Evolutionary conservation across 2,888 invertebrate species (phyloP), one percentile per base, ranked within the genome.

Genomic region (Macaria notata): DNA sequence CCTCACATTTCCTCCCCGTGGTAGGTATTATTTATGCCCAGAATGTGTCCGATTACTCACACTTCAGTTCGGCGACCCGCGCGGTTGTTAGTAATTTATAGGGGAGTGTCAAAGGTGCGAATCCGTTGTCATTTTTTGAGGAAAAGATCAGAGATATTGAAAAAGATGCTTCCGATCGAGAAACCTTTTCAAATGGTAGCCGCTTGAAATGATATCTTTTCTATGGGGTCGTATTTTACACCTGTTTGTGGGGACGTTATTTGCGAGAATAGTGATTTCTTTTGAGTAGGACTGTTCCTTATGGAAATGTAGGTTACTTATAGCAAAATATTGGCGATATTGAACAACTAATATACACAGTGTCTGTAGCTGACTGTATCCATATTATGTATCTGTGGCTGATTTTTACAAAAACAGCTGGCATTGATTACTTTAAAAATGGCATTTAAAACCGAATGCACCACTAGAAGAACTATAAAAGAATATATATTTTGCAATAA

Each of bases 1-100:
- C 72, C 70, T 68, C 68, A 70, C 72, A 74, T 72, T 72, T 73
- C 64, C 67, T 68, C 62, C 65, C 66, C 68, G 68, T 60, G 57
- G 50, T 50, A 19, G 49, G 65, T 56, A 69, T 73, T 75, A 76
- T 77, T 77, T 77, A 75, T 76, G 71, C 68, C 66, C 70, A 74
- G 72, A 75, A 77, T 71, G 78, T 73, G 74, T 71, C 72, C 74
- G 69, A 79, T 76, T 74, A 72, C 76, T 81, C 76, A 78, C 78
- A 81, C 82, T 81, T 82, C 83, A 81, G 64, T 70, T 64, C 63
- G 5, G 41, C 41, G 41, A 9, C 8, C 41, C 41, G n/a, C 3
- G 3, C 41, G 29, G 29, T 36, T 31, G 33, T 9, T 42, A 69
- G 59, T 72, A 71, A 81, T 79, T 75, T 78, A 81, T 80, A 62